phyloP scores from a whole-genome alignment of 1,140 invertebrate species.

The Charaxes varanes region DNA sequence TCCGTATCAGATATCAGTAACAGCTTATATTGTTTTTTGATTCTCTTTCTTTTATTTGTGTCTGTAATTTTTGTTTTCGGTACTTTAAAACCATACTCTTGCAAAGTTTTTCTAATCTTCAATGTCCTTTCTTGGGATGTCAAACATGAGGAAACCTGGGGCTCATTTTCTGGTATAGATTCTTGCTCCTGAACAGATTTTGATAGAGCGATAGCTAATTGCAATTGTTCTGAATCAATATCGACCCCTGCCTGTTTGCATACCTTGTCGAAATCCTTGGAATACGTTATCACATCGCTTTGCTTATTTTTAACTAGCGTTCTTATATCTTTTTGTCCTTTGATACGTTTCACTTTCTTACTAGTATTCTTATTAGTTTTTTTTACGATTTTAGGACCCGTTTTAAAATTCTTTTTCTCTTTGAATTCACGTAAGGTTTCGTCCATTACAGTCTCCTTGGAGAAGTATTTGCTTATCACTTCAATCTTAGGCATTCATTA shows the following conservation, averaged over 20 bases:
- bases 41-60: slow-evolving; percentile 31
- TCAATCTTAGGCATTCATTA: slow-evolving; percentile 26
- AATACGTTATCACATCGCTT: slow-evolving; percentile 49
- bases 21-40: slow-evolving; percentile 46
- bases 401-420: slow-evolving; percentile 35
- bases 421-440: slow-evolving; percentile 55
- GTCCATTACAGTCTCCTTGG: slow-evolving; percentile 40
- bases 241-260: slow-evolving; percentile 60
- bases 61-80: slow-evolving; percentile 34
- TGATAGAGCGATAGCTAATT: slow-evolving; percentile 75
- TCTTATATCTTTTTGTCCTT: slow-evolving; percentile 60
- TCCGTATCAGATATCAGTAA: slow-evolving; percentile 34
- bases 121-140: slow-evolving; percentile 39
- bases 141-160: slow-evolving; percentile 32
- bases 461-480: slow-evolving; percentile 54
- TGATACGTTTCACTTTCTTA: slow-evolving; percentile 33
- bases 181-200: slow-evolving; percentile 41
- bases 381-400: slow-evolving; percentile 29
- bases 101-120: slow-evolving; percentile 51
- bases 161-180: not conserved
- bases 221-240: slow-evolving; percentile 73
- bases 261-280: slow-evolving; percentile 55
- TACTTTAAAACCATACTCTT: slow-evolving; percentile 62
- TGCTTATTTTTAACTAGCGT: slow-evolving; percentile 44
- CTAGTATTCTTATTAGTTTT: slow-evolving; percentile 21